Base-by-base conservation (phyloP, 1,140 invertebrate species). In the Euglossa dilemma region DNA sequence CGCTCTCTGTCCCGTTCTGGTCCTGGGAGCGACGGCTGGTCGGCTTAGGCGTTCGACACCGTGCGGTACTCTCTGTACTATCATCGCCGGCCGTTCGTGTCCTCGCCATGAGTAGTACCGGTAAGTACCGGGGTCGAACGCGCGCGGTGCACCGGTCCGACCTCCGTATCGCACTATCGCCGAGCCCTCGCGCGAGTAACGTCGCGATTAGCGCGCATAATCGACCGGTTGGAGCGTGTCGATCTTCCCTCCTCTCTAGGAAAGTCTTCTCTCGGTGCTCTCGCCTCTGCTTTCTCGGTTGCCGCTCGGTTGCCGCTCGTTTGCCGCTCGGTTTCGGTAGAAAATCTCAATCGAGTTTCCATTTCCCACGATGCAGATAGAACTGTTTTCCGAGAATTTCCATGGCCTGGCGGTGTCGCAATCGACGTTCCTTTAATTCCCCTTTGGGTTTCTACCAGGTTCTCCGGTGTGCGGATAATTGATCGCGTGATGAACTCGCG, bases 51-150 rank as follows among this genome's bases (percentile, higher is more conserved):
- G 90, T 84, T 84, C 83, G 83, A 80, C 78, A 80, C 78, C 80
- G 84, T 80, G 77, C 81, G 88, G 85, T 90, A 88, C 88, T 88
- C 88, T 88, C 85, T 85, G 87, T 90, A 88, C 87, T 86, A 84
- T 84, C 87, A 71, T 81, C 85, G 82, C 84, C 71, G 84, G 79
- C 83, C 89, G 89, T 72, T 77, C 90, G 59, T 79, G 82, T 87
- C 85, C 76, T 84, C 85, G 76, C 50, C 76, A 43, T 67, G 85
- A 77, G 72, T 57, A 84, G 81, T 87, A 88, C 73, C 85, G 85
- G 85, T 86, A 69, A 86, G 85, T 57, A 80, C 67, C 75, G 85
- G 75, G 81, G 86, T 87, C 81, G 86, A 64, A 80, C 81, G 84
- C 82, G 77, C 78, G n/a, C 72, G 43, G 63, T 59, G 61, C 77